A percentile compares a stretch with the other conserved stretches of the same genome.
phyloP scores from a whole-genome alignment of 2,113 vertebrate genomes.

The Megaptera novaeangliae region DNA sequence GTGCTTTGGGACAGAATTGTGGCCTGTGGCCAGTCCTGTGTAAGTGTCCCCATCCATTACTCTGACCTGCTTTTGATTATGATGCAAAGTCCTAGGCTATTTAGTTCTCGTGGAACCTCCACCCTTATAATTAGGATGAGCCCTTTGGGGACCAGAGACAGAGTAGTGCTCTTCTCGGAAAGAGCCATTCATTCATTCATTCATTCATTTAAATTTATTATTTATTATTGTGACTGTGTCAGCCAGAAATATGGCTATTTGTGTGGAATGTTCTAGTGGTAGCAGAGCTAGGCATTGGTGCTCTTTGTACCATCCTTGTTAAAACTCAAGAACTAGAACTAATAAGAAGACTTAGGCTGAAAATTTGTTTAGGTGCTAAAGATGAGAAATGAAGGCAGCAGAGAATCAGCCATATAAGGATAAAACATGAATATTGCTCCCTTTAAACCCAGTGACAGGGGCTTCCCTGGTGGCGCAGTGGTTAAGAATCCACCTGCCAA shows the following conservation, averaged over 20 bases:
- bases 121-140: neutral
- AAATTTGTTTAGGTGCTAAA: neutral
- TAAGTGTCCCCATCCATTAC: slow-evolving; percentile 1
- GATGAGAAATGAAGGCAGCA: neutral
- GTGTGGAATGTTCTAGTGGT: neutral
- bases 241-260: neutral
- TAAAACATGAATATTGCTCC: neutral
- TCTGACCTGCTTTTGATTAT: slow-evolving; percentile 45
- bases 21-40: neutral
- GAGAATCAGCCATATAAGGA: no score
- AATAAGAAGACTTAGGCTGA: neutral
- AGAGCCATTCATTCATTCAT: neutral
- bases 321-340: neutral
- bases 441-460: neutral
- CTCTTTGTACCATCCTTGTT: neutral
- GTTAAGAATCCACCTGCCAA: no score
- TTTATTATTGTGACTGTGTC: neutral
- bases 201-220: neutral
- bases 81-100: neutral
- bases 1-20: slow-evolving; percentile 20
- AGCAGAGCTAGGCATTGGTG: neutral
- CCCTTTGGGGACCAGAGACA: neutral
- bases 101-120: slow-evolving; percentile 25
- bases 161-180: neutral
- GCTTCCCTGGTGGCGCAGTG: no score